A percentile compares a stretch with the other conserved stretches of the same genome.
phyloP scores from a whole-genome alignment of 2,113 vertebrate species.

The Xiphorhynchus elegans region DNA sequence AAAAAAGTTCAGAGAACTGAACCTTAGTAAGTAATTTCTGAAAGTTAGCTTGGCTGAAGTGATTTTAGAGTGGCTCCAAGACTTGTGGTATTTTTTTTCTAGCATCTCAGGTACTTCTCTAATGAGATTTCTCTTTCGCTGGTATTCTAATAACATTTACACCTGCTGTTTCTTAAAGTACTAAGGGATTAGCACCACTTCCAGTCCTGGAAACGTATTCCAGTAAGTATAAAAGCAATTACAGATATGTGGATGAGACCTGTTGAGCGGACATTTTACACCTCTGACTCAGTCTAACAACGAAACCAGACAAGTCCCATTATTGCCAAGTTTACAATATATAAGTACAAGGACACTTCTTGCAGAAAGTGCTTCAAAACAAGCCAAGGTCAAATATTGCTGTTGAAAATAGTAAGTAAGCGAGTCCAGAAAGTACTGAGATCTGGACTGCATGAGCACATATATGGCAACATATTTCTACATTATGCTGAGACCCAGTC shows the following conservation, averaged over 20 bases:
- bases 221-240: neutral
- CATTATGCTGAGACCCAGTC: neutral
- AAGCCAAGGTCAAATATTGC: neutral
- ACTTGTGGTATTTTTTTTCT: neutral
- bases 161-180: neutral
- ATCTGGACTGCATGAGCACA: neutral
- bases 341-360: neutral
- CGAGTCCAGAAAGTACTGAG: neutral
- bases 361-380: neutral
- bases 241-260: neutral
- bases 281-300: conserved; percentile 29
- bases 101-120: neutral
- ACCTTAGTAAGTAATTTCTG: neutral
- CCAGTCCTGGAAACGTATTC: neutral
- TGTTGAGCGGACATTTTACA: neutral
- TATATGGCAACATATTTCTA: neutral
- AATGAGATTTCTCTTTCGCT: neutral
- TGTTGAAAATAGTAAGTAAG: neutral
- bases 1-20: neutral
- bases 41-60: neutral
- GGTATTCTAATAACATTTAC: neutral
- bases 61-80: neutral
- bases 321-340: neutral
- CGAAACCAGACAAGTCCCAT: conserved; percentile 41
- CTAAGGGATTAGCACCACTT: neutral